Percentiles rank a stretch among this genome's conserved stretches.
phyloP scores from a whole-genome alignment of 2,113 vertebrate genomes.

The Anoplopoma fimbria region DNA sequence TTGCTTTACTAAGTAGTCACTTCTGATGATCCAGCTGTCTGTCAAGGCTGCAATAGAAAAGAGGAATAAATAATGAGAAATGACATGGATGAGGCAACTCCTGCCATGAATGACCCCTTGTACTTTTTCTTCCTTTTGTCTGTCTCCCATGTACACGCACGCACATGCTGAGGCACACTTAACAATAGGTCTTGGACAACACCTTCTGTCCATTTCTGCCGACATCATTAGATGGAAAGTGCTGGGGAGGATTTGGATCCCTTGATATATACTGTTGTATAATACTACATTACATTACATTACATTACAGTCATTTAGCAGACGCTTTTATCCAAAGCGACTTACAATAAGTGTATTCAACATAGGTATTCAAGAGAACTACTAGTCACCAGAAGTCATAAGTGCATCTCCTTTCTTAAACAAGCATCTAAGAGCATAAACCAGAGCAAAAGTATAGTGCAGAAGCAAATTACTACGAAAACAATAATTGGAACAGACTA shows the following conservation, averaged over 20 bases:
- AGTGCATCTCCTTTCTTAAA: no score
- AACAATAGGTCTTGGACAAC: slow-evolving; percentile 14
- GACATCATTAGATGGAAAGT: slow-evolving; percentile 15
- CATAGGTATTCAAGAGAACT: no score
- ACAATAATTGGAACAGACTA: no score
- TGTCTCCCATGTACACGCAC: slow-evolving; percentile 25
- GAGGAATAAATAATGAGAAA: slow-evolving; percentile 10
- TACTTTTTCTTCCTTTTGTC: slow-evolving; percentile 8
- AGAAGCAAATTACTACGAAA: no score
- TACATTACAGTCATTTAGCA: no score
- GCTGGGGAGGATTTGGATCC: slow-evolving; percentile 8
- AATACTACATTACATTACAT: no score
- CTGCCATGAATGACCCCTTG: slow-evolving; percentile 20
- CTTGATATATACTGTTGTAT: neutral
- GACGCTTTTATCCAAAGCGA: no score
- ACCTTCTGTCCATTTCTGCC: slow-evolving; percentile 36
- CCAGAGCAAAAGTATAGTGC: no score
- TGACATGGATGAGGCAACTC: slow-evolving; percentile 30
- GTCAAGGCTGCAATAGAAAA: slow-evolving; percentile 4
- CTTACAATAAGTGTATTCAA: no score
- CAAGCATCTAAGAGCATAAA: no score
- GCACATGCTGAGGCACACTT: neutral
- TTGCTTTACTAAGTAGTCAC: slow-evolving; percentile 14
- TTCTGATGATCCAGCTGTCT: slow-evolving; percentile 23
- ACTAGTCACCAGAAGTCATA: no score